Evolutionary conservation across 1,140 invertebrate genomes (phyloP), one percentile per base, ranked within the genome.

Genomic region (Bombus balteatus): DNA sequence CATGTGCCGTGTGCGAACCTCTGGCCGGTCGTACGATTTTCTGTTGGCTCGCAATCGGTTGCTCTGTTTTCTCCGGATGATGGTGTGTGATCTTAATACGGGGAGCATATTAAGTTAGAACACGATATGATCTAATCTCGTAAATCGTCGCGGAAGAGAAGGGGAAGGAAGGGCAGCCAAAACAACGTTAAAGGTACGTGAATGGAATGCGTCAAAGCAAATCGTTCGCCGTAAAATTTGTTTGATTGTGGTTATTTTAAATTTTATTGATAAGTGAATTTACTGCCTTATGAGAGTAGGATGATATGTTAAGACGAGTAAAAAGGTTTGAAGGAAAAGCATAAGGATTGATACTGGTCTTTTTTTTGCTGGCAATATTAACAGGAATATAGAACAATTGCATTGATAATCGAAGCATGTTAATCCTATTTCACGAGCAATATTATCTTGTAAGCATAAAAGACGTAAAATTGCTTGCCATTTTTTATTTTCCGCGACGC

Each of bases 1-100:
- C 74, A 75, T 75, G 68, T 57, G 53, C 59, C 70, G 80, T 75
- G 59, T 57, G 53, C 66, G 53, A 28, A 3, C 37, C 8, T 37
- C 71, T 66, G 37, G 39, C 65, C 43, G 32, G 68, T 72, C 87
- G 75, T 57, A 76, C 76, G 65, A 88, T 78, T 81, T 80, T 71
- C 77, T 65, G 65, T 78, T 85, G 77, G 62, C 59, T 28, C 53
- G 43, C 53, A 78, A 32, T 75, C 57, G 47, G 32, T 28, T 43
- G 71, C 32, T 62, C 62, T 13, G 71, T 59, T 84, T 57, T 75
- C 41, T 6, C 70, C 75, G 70, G 12, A 74, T 22, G n/a, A 39
- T 66, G 28, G 39, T 12, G 59, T 15, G 25, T 9, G 15, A 39
- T 66, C 47, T 66, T 43, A n/a, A 78, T 78, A 15, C 39, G 15